Conservation (phyloP, 2,113 vertebrate genomes). For the Tenrec ecaudatus region DNA sequence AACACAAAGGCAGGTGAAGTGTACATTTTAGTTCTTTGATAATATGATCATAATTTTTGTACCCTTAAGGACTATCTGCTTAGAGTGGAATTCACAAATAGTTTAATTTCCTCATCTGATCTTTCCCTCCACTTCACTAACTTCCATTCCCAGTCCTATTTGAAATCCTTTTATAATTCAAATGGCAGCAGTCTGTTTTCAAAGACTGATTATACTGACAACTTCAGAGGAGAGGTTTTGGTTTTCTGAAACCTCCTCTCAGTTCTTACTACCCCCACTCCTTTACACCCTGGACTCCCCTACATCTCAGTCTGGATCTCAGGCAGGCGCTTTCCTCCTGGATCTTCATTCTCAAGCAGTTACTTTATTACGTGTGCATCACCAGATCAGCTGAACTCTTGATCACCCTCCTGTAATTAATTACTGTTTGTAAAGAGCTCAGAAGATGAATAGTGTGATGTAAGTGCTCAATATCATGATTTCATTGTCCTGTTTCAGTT, state of each 20-base stretch:
- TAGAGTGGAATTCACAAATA: constrained; percentile 82
- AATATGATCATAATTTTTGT: constrained; percentile 84
- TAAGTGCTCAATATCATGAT: constrained; percentile 70
- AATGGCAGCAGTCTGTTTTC: constrained; percentile 68
- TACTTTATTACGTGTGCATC: constrained; percentile 47
- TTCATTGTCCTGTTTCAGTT: constrained; percentile 68
- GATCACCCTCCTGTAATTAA: constrained; percentile 74
- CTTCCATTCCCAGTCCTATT: constrained; percentile 81
- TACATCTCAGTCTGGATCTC: constrained; percentile 59
- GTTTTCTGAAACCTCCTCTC: not conserved
- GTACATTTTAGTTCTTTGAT: constrained; percentile 81
- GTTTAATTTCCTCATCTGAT: constrained; percentile 85
- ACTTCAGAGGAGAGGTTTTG: constrained; percentile 50
- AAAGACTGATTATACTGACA: constrained; percentile 76
- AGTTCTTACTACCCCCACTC: not conserved
- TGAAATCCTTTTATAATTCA: constrained; percentile 83
- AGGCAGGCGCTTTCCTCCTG: constrained; percentile 73
- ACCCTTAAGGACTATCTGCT: constrained; percentile 81
- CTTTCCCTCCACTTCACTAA: constrained; percentile 78
- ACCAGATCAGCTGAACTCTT: constrained; percentile 52
- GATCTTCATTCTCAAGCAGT: constrained; percentile 76
- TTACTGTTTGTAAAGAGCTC: constrained; percentile 74
- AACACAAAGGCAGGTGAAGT: constrained; percentile 75
- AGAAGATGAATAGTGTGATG: constrained; percentile 68
- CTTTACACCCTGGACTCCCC: not conserved